Evolutionary conservation across 2,113 vertebrate genomes (phyloP).

Genomic region (Zapornia atra): DNA sequence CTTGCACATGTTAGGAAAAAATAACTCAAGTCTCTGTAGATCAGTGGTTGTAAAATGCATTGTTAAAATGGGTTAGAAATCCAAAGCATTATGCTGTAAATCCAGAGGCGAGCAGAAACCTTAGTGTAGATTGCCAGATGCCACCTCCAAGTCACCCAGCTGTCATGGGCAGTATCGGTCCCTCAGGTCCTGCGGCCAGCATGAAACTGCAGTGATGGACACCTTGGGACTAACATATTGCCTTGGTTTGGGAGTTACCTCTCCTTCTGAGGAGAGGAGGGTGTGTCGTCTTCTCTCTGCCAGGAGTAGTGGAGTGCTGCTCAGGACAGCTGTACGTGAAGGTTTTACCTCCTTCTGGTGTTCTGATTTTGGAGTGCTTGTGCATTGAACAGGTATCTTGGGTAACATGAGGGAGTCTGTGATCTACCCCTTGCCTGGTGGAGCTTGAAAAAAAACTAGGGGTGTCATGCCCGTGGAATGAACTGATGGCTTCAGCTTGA

Average conservation of each 20-base stretch:
- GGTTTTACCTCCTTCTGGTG: neutral
- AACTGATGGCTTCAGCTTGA: neutral
- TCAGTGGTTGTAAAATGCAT: neutral
- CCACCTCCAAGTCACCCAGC: neutral
- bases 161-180: fast-evolving
- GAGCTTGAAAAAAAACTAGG: neutral
- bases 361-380: neutral
- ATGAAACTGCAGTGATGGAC: neutral
- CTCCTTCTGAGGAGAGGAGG: neutral
- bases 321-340: neutral
- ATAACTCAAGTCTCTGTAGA: neutral
- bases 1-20: neutral
- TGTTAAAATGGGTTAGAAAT: neutral
- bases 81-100: neutral
- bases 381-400: neutral
- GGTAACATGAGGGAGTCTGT: neutral
- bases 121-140: neutral
- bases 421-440: neutral
- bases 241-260: neutral
- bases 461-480: neutral
- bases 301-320: neutral
- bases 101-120: neutral
- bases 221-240: neutral
- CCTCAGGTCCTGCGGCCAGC: neutral
- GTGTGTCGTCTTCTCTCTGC: neutral